A percentile compares a stretch with the other conserved stretches of the same genome.
Evolutionary conservation across 2,113 vertebrate species (phyloP).

Genomic region (Eclectus roratus): DNA sequence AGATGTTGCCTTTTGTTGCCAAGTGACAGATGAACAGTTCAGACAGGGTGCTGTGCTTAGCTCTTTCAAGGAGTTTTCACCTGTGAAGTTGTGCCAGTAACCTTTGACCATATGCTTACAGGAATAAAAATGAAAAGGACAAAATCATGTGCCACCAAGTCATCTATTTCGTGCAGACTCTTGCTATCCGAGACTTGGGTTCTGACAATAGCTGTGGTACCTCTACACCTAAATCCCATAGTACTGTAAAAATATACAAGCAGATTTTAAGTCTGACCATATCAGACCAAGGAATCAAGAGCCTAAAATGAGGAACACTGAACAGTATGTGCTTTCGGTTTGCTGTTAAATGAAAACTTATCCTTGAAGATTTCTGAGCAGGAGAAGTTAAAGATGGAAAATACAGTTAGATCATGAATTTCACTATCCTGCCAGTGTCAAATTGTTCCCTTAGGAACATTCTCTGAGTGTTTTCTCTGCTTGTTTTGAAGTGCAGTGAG

Average conservation of each 20-base stretch:
- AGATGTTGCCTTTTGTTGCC: conserved; percentile 37
- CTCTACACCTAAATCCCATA: background rate
- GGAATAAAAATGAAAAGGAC: background rate
- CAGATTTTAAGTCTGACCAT: background rate
- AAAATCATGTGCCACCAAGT: background rate
- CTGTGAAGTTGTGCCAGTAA: conserved; percentile 30
- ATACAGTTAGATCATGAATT: conserved; percentile 9
- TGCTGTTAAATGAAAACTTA: conserved; percentile 23
- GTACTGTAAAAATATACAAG: background rate
- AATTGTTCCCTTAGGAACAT: background rate
- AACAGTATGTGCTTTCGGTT: conserved; percentile 16
- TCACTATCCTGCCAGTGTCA: background rate
- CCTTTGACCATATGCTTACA: conserved; percentile 3
- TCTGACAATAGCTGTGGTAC: background rate
- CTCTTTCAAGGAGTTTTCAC: background rate
- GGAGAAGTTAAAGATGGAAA: conserved; percentile 30
- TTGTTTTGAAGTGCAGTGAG: background rate
- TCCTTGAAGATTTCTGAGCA: background rate
- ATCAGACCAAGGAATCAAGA: background rate
- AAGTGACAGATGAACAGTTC: background rate
- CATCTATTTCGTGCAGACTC: background rate
- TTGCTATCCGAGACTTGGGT: background rate
- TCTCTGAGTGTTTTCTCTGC: background rate
- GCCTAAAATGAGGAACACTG: background rate
- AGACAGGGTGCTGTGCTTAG: background rate